Base-by-base conservation (phyloP, 2,888 invertebrate species). In the Lasioglossum calceatum region DNA sequence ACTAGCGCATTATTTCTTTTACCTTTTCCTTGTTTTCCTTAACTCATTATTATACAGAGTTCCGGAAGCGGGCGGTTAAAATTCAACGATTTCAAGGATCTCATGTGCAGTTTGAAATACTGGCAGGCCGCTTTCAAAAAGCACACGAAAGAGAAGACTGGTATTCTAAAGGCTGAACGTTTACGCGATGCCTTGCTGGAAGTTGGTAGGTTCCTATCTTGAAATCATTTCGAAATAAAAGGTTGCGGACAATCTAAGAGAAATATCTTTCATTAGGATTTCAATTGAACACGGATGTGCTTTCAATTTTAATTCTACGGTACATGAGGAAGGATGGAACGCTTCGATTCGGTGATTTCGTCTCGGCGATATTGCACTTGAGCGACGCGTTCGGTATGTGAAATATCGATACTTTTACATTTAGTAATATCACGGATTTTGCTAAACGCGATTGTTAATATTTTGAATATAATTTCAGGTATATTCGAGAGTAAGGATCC, bases 301-400 rank as follows among this genome's bases (percentile, higher is more conserved):
- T 99, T 94, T 97, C 98, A 12, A 97, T 98, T 76, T 96, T 99
- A 14, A 97, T 98, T 86, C 96, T 98, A 88, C 96, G 98, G 87
- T 98, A 98, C 92, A 98, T 98, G 97, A 96, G 98, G 89, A 98
- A 98, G 95, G 99, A 99, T 94, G 98, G 98, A 64, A 98, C 98
- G 81, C 96, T 99, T 72, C 96, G 99, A 90, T 98, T 99, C 93
- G 98, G 98, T 16, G 99, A 99, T 95, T 99, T 98, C 94, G 98
- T 98, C 3, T 98, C 98, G 0, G 98, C 98, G 71, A 98, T 99
- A 92, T 96, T 99, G 92, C 98, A 98, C 94, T 96, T 99, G 85
- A 98, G 98, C 90, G 97, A 98, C 78, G 98, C 98, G 32, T 99
- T 99, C 95, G 97, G 98, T 98, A 96, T 97, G 70, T 14, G 14